Base-by-base conservation (phyloP, 37 sponge, comb jelly and placozoan species). In the Eunapius fragilis region DNA sequence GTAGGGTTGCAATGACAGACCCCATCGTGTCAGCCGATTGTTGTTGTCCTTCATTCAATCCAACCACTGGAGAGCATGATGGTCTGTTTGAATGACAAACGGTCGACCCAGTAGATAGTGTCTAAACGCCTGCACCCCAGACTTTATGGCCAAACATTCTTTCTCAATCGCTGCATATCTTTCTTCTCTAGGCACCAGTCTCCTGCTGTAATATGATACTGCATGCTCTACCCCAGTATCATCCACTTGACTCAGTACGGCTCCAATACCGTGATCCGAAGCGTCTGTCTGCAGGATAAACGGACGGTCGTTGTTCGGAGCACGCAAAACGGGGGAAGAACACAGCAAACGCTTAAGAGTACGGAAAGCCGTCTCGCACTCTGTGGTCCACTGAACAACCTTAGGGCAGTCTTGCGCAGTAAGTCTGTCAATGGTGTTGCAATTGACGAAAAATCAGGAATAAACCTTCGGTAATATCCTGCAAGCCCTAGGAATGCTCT, bases 391-490 rank as follows among this genome's bases (percentile, higher is more conserved):
- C 38, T 2, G 23, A 4, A 86, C 45, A 22, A 22, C 33, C 19
- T 84, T 37, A 58, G 58, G 58, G 22, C 58, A 58, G 58, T 58
- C 22, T 58, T 58, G 58, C 58, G 58, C 22, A 58, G 58, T 17
- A 58, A 17, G 22, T 87, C 76, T 31, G 89, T 83, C 71, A 88
- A 47, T 36, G 79, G 84, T 47, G 58, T 58, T 31, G 84, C 84
- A 41, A 88, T 77, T 22, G 78, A 27, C 22, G 85, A 80, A 70
- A 47, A 89, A 72, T 84, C 33, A 25, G 85, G 90, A 26, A 89
- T 84, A 74, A 89, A 90, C 27, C 37, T 71, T 33, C 86, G 19
- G 76, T 85, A 90, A 78, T 90, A 90, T 17, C 86, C 86, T 24
- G 82, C 34, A 10, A 80, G 74, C n/a, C 91, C 91, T 31, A 90